Percentiles rank a stretch among this genome's conserved stretches.
Conservation (phyloP, 1,140 invertebrate genomes). For the Diuraphis noxia region DNA sequence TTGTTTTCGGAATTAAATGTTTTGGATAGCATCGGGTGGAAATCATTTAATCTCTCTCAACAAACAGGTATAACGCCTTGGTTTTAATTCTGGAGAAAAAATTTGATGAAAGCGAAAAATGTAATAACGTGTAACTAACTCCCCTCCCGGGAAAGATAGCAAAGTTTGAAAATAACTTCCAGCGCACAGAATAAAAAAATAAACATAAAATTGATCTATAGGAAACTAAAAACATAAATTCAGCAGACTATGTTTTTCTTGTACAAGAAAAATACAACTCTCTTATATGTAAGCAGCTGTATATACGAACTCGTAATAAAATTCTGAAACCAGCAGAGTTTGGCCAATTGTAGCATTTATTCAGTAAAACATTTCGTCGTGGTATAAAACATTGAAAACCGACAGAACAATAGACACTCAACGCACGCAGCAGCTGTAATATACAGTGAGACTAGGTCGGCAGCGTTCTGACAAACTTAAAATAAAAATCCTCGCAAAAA, state of each 20-base stretch:
- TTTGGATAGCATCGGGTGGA: neutral
- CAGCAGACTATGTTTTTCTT: neutral
- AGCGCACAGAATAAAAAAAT: neutral
- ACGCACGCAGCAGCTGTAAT: neutral
- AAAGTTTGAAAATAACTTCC: neutral
- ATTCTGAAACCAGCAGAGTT: neutral
- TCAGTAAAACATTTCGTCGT: neutral
- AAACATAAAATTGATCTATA: neutral
- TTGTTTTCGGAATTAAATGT: neutral
- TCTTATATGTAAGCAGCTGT: neutral
- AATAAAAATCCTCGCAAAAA: neutral
- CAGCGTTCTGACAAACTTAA: neutral
- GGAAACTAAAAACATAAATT: neutral
- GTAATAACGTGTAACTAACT: neutral
- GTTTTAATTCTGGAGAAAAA: neutral
- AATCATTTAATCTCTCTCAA: neutral
- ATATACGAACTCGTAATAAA: neutral
- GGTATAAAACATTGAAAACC: conserved; percentile 2
- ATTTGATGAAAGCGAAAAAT: neutral
- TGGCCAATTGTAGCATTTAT: neutral
- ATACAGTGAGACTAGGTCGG: neutral
- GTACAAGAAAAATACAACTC: neutral
- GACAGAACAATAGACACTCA: neutral
- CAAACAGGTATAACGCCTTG: neutral
- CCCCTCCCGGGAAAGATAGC: neutral